phyloP scores from a whole-genome alignment of 1,140 invertebrate species.

The Phocides pigmalion region DNA sequence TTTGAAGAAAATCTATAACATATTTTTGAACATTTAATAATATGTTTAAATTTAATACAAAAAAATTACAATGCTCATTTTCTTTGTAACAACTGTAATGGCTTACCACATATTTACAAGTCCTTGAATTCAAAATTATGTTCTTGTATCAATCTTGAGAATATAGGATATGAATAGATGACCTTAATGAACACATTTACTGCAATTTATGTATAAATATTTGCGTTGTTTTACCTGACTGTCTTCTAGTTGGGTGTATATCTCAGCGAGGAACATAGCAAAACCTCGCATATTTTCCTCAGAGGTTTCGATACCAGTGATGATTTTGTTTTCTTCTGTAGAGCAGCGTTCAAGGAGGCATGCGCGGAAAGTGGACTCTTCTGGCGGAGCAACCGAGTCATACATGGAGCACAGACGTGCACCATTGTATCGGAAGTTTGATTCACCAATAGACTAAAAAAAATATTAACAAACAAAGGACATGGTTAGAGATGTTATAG shows the following conservation, averaged over 20 bases:
- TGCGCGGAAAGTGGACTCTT: conserved; percentile 83
- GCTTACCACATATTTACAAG: no score
- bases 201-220: background rate
- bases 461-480: no score
- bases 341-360: conserved; percentile 79
- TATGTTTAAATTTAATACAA: no score
- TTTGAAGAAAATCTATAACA: no score
- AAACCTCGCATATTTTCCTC: conserved; percentile 81
- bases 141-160: no score
- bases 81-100: no score
- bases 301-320: conserved; percentile 70
- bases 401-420: conserved; percentile 86
- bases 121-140: no score
- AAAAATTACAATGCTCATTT: no score
- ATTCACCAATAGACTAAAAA: conserved; percentile 85
- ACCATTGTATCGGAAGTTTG: conserved; percentile 88
- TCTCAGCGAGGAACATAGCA: conserved; percentile 83
- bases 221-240: conserved; percentile 59
- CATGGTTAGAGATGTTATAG: no score
- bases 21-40: no score
- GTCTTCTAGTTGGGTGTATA: conserved; percentile 81
- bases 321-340: conserved; percentile 78
- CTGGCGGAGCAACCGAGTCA: conserved; percentile 76
- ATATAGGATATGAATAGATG: no score
- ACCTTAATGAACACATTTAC: background rate